Conservation (phyloP, 2,113 vertebrate genomes). For the Hippocampus barbouri region DNA sequence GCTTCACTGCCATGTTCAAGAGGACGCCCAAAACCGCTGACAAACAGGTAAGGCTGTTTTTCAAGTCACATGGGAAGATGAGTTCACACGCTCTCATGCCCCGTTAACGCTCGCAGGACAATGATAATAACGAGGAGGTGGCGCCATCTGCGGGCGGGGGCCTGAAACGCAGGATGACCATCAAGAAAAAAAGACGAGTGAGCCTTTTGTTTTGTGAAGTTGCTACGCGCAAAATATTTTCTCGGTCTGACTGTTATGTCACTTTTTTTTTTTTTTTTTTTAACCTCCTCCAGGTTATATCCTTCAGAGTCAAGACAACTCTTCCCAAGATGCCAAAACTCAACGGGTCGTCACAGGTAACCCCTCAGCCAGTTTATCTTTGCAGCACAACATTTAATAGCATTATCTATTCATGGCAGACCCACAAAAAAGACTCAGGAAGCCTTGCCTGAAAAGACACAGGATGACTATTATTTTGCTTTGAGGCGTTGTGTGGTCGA, state of each 20-base stretch:
- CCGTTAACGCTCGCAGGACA: constrained; percentile 34
- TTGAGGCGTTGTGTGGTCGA: too few relatives aligned
- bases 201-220: constrained; percentile 1
- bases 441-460: too few relatives aligned
- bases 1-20: constrained; percentile 44
- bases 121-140: constrained; percentile 26
- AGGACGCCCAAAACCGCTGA: constrained; percentile 47
- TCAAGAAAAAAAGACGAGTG: constrained; percentile 60
- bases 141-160: constrained; percentile 21
- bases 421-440: neutral
- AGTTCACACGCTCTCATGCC: neutral
- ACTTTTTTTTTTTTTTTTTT: neutral
- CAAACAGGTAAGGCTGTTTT: constrained; percentile 38
- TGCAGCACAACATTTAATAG: neutral
- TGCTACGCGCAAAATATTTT: neutral
- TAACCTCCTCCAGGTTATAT: constrained; percentile 52
- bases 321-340: constrained; percentile 40
- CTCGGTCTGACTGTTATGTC: neutral
- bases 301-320: constrained; percentile 65
- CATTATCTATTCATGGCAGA: neutral
- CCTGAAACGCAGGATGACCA: constrained; percentile 45
- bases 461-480: too few relatives aligned
- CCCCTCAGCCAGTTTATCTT: neutral
- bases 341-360: constrained; percentile 13
- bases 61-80: too few relatives aligned